Evolutionary conservation across 2,888 invertebrate species (phyloP).

Genomic region (Dicyrtomina minuta): DNA sequence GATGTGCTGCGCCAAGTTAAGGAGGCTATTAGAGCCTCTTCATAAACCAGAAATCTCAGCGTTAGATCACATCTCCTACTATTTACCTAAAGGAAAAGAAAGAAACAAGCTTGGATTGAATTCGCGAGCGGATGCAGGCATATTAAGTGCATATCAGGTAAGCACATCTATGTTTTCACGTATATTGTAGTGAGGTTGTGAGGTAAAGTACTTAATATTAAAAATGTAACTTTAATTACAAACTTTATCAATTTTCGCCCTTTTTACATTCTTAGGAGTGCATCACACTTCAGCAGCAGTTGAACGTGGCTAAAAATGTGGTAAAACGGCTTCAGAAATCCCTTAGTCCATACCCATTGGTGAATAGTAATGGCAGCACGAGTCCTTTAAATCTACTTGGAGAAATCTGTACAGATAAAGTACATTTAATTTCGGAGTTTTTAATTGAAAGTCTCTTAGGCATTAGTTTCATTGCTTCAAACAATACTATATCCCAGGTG

Average conservation of each 20-base stretch:
- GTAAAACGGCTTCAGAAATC: slow-evolving; percentile 71
- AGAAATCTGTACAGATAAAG: slow-evolving; percentile 75
- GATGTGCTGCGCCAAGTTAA: slow-evolving; percentile 79
- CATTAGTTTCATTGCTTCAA: slow-evolving; percentile 47
- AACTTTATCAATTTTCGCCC: neutral
- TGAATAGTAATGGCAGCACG: slow-evolving; percentile 10
- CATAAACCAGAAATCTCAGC: slow-evolving; percentile 78
- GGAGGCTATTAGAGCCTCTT: slow-evolving; percentile 74
- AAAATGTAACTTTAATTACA: no score
- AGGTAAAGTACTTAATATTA: neutral
- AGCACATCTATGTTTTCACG: neutral
- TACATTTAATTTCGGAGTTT: slow-evolving; percentile 77
- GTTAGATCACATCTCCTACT: slow-evolving; percentile 79
- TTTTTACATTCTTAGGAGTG: slow-evolving; percentile 67
- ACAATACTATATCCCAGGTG: slow-evolving; percentile 12
- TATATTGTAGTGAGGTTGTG: neutral
- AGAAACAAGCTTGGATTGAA: slow-evolving; percentile 61
- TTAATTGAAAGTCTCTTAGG: slow-evolving; percentile 74
- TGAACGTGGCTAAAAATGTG: slow-evolving; percentile 78
- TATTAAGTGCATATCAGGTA: slow-evolving; percentile 62
- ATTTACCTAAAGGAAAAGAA: slow-evolving; percentile 65
- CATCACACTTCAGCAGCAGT: slow-evolving; percentile 81
- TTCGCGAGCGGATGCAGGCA: slow-evolving; percentile 62
- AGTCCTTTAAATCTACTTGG: slow-evolving; percentile 1
- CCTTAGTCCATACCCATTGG: slow-evolving; percentile 54